These are phyloP conservation scores for Coregonus clupeaformis DNA, from an alignment of 2,113 vertebrate species.

Conservation along the genomic window DNA sequence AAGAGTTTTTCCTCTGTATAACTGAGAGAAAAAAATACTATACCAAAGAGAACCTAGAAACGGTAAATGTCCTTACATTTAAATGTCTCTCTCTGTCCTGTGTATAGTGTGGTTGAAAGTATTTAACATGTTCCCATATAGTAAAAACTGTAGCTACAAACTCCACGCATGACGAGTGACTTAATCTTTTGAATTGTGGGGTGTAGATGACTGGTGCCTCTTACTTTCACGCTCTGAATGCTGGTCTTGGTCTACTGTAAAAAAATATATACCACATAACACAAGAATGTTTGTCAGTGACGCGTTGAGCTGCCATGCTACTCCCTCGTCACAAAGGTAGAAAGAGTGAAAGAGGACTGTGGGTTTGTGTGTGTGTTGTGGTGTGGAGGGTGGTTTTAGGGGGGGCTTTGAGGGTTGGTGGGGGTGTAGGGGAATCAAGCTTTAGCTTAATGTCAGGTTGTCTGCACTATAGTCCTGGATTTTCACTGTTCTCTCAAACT, in stretches of 20 bases:
- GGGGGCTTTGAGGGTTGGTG: constrained; percentile 8
- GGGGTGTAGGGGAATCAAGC: constrained; percentile 18
- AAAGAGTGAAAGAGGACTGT: constrained; percentile 18
- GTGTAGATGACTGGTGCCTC: constrained; percentile 18
- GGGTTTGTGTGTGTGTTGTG: constrained; percentile 24
- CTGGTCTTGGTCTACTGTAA: constrained; percentile 44
- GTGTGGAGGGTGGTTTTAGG: neutral
- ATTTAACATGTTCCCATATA: constrained; percentile 12
- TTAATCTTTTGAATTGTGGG: neutral
- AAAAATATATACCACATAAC: constrained; percentile 45
- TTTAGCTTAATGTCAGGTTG: constrained; percentile 33
- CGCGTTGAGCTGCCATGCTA: constrained; percentile 46
- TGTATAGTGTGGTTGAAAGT: constrained; percentile 4
- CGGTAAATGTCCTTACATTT: neutral
- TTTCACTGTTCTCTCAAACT: neutral
- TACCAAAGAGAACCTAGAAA: neutral
- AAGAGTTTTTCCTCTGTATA: neutral
- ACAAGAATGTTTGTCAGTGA: constrained; percentile 57
- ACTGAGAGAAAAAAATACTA: neutral
- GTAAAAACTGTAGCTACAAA: constrained; percentile 11
- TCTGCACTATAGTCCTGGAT: constrained; percentile 6
- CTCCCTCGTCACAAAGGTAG: constrained; percentile 35
- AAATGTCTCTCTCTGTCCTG: neutral
- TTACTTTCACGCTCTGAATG: constrained; percentile 21
- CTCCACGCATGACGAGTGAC: too few relatives aligned